These are phyloP conservation scores for Bettongia penicillata DNA, from an alignment of 2,113 vertebrate genomes.

Conservation along the genomic window DNA sequence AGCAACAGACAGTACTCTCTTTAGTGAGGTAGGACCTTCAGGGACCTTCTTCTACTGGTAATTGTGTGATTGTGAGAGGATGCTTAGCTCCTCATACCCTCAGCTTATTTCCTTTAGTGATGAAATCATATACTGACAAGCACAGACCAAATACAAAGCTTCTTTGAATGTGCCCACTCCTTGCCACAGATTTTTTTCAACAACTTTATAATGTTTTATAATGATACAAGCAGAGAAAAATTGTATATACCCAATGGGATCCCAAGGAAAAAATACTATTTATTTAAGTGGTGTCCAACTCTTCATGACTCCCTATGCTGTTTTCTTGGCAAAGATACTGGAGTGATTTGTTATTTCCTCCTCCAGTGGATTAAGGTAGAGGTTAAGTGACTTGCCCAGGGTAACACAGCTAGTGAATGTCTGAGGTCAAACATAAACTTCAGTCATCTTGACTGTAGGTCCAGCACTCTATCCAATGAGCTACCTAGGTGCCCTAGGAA, in stretches of 20 bases:
- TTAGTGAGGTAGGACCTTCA: background rate
- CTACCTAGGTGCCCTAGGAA: background rate
- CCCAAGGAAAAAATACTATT: background rate
- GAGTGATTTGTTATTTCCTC: background rate
- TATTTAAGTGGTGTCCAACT: background rate
- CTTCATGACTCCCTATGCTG: background rate
- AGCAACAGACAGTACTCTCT: conserved; percentile 25
- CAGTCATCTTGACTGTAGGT: background rate
- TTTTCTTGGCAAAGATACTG: background rate
- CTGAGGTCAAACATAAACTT: background rate
- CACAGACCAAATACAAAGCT: background rate
- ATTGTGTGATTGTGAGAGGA: background rate
- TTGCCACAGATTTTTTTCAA: background rate
- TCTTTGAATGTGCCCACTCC: background rate
- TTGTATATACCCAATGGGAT: background rate
- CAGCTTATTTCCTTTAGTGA: background rate
- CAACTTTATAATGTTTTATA: background rate
- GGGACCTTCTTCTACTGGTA: background rate
- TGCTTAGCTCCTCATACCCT: background rate
- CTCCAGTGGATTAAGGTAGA: background rate
- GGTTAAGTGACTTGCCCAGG: background rate
- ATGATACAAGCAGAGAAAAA: conserved; percentile 25
- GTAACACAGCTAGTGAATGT: background rate
- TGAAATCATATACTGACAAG: background rate
- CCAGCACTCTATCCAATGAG: background rate